Conservation (phyloP, 2,888 invertebrate species). For the Fissipunctia ypsillon region DNA sequence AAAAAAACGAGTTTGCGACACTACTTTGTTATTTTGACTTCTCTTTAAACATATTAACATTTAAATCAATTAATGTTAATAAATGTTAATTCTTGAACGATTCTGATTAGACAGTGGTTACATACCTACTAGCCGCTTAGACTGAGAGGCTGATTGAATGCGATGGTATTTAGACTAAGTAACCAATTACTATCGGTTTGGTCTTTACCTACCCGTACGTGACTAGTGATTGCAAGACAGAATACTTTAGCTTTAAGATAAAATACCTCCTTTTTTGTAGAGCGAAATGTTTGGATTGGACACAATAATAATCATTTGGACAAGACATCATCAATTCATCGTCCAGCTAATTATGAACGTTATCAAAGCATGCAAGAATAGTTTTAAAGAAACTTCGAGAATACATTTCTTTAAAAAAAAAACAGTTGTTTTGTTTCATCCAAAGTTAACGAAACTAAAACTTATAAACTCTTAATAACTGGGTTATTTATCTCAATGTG, state of each 20-base stretch:
- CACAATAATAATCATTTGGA: neutral
- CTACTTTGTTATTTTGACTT: conserved; percentile 11
- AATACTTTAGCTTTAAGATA: conserved; percentile 13
- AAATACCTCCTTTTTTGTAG: neutral
- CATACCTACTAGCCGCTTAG: conserved; percentile 64
- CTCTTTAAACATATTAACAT: conserved; percentile 59
- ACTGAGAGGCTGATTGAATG: conserved; percentile 62
- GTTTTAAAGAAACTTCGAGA: neutral
- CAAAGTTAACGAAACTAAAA: conserved; percentile 16
- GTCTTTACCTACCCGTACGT: conserved; percentile 39
- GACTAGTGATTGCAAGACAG: conserved; percentile 29
- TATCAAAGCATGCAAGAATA: neutral
- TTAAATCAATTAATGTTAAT: too few relatives aligned
- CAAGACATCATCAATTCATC: neutral
- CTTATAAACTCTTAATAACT: conserved; percentile 7
- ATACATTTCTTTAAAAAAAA: neutral
- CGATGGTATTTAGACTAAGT: conserved; percentile 61
- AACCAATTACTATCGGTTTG: conserved; percentile 60
- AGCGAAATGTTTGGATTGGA: neutral
- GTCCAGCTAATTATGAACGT: neutral
- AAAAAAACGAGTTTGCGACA: conserved; percentile 9
- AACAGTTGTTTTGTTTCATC: neutral
- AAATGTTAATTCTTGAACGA: conserved; percentile 69
- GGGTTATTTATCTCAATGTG: conserved; percentile 81
- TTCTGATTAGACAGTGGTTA: conserved; percentile 67